Base-by-base conservation (phyloP, 37 sponge, comb jelly and placozoan species). In the Spongia lamella region DNA sequence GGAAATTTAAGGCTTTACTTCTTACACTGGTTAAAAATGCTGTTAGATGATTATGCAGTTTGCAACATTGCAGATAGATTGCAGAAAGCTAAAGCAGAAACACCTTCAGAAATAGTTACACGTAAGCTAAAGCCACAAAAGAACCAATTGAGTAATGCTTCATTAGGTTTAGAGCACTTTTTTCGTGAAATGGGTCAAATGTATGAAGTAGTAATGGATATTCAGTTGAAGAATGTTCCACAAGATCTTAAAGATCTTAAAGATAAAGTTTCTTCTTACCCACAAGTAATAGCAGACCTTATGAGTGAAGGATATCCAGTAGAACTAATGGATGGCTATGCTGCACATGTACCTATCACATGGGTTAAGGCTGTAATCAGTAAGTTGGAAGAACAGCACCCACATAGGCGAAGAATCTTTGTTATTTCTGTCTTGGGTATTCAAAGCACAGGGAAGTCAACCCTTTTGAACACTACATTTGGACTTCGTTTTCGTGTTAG, bases 361-460 rank as follows among this genome's bases (percentile, higher is more conserved):
- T 80, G 81, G 81, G 72, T 80, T 2, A 58, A 21, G 7, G 72
- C 70, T 16, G 81, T 80, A 4, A 59, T 80, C 29, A 25, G 70
- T 26, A 20, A 70, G 49, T 21, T 70, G 24, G 20, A 59, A 43
- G 21, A 70, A 21, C 35, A 30, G 3, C 61, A 43, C 47, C 9
- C 47, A 43, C 47, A 43, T 5, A 43, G 9, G 9, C 47, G 9
- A 14, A 32, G 9, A 4, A 20, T 69, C 20, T 39, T 50, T 37
- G 29, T 69, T 19, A 38, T 69, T 30, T 80, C 72, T 40, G 57
- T 80, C 4, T 39, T 80, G 30, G 72, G 72, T 6, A 35, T 70
- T 3, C 81, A 80, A 52, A 77, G 78, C 35, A 64, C 66, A 19
- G 78, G 81, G 11, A 80, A 80, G n/a, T 80, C 81, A 1, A 80